Base-by-base conservation (phyloP, 2,888 invertebrate genomes). In the Agrotis puta region DNA sequence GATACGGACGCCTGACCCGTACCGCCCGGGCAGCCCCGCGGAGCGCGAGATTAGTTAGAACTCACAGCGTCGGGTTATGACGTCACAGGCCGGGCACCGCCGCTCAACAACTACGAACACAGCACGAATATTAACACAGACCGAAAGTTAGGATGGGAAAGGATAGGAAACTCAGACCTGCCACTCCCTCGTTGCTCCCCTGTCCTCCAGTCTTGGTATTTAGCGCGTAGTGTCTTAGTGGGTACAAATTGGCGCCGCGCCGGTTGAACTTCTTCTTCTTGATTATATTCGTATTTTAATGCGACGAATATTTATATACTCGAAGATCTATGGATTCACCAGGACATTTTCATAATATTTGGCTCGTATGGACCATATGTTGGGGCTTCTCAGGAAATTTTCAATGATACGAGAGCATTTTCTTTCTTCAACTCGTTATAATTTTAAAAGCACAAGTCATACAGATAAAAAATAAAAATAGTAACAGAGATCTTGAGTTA, bases 91-190 rank as follows among this genome's bases (percentile, higher is more conserved):
- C n/a, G 48, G 48, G n/a, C 48, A 48, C 48, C 48, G 48, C 48
- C 48, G 48, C 48, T 48, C 48, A n/a, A 48, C 48, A 48, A 48
- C 48, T 48, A 48, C 48, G n/a, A 45, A 45, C 45, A 45, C 45
- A 16, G 45, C 45, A 45, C 45, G 16, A 45, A 45, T 45, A 45
- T 45, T 45, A 45, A 16, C 45, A 45, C 45, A 45, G 45, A 45
- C 45, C 45, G 45, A 45, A 45, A 45, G 45, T 14, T 45, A 45
- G 45, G 45, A 45, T 45, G 16, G 45, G 45, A 4, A 45, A 45
- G 45, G 45, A 45, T 16, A 45, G 45, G 45, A 45, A 45, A 45
- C 45, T 45, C 45, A 45, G 45, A 45, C 45, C 48, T 48, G 48
- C 48, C 48, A 48, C 48, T 48, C 33, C 48, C n/a, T 48, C 48